A percentile compares a stretch with the other conserved stretches of the same genome.
phyloP scores from a whole-genome alignment of 1,140 invertebrate species.

The Atta cephalotes region DNA sequence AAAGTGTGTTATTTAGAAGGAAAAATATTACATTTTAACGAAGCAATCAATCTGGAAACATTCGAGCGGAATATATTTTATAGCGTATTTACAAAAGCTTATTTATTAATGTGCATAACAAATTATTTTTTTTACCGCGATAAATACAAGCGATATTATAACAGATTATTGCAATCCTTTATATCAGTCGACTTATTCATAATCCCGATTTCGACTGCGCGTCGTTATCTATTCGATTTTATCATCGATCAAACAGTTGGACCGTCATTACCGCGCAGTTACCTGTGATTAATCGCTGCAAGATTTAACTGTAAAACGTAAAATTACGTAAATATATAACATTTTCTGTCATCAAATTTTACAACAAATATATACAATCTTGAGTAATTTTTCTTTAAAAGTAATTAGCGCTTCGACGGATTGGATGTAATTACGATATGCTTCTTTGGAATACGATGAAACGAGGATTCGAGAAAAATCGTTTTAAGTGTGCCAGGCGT shows the following conservation, averaged over 20 bases:
- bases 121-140: slow-evolving; percentile 12
- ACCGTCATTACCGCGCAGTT: neutral
- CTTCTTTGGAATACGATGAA: neutral
- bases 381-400: neutral
- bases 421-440: neutral
- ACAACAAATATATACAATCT: neutral
- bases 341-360: neutral
- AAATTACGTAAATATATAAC: neutral
- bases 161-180: neutral
- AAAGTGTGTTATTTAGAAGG: neutral
- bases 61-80: neutral
- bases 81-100: neutral
- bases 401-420: neutral
- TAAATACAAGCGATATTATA: neutral
- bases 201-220: slow-evolving; percentile 21
- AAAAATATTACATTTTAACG: neutral
- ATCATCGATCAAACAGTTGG: slow-evolving; percentile 12
- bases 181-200: slow-evolving; percentile 8
- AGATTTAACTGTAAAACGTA: neutral
- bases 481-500: slow-evolving; percentile 66
- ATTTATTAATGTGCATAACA: slow-evolving; percentile 13
- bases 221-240: slow-evolving; percentile 6
- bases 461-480: slow-evolving; percentile 55
- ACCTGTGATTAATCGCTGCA: slow-evolving; percentile 1
- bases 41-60: neutral